Base-by-base conservation (phyloP, 2,113 vertebrate genomes). In the Herpailurus yagouaroundi region DNA sequence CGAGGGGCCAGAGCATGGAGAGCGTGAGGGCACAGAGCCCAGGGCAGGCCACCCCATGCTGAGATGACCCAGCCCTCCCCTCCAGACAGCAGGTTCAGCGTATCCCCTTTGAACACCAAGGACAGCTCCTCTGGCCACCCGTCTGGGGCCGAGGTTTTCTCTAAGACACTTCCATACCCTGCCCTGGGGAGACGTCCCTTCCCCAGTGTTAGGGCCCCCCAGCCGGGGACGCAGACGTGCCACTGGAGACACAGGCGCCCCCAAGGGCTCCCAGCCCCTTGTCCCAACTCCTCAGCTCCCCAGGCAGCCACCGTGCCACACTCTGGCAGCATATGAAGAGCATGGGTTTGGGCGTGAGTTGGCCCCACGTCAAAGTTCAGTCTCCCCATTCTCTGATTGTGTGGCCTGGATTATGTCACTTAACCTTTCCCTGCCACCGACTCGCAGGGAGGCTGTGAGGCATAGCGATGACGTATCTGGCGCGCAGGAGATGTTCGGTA, bases 391-490 rank as follows among this genome's bases (percentile, higher is more conserved):
- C 87, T 80, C 77, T 71, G 85, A 45, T 33, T 33, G 74, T 76
- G 69, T 77, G 52, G 8, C 69, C 55, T 36, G 13, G 25, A 27
- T 25, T 7, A 2, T 5, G 5, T 76, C 14, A 16, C 9, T 66
- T 13, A 23, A n/a, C 64, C 18, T 18, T 27, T 13, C 21, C 38
- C 25, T 68, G 41, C 10, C 76, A 16, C 31, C 21, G 50, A 66
- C 79, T 48, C 50, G 5, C 74, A 73, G 64, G 21, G 33, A 95
- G 87, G 48, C 89, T 16, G 29, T 63, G 89, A 5, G 27, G 45
- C 14, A 64, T 50, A 13, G 29, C 2, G 45, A 9, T 18, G 31
- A 6, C 2, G 0, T 7, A 3, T n/a, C 25, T 15, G 31, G 77
- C 36, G 23, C n/a, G 7, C 1, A 31, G 38, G n/a, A 27, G 11